Evolutionary conservation across 2,888 invertebrate species (phyloP).

Genomic region (Ernsta delagoae): DNA sequence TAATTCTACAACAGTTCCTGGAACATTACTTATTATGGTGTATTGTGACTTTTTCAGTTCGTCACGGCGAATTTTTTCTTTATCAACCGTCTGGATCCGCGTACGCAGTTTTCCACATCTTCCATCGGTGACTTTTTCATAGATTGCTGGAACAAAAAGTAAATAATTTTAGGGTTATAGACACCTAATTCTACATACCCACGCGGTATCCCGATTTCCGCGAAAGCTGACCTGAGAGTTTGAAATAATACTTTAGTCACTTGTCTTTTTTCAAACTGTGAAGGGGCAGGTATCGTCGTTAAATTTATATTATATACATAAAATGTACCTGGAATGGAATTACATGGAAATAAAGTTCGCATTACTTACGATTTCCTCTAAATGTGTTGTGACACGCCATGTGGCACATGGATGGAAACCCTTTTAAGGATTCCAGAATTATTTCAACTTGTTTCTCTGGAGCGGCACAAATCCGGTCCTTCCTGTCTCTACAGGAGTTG

Average conservation of each 20-base stretch:
- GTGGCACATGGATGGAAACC: conserved; percentile 76
- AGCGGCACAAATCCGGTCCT: conserved; percentile 68
- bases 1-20: conserved; percentile 65
- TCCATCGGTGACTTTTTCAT: conserved; percentile 71
- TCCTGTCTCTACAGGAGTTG: conserved; percentile 62
- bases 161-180: too few relatives aligned
- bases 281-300: too few relatives aligned
- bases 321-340: too few relatives aligned
- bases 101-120: conserved; percentile 74
- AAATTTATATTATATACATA: too few relatives aligned
- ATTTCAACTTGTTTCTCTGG: conserved; percentile 61
- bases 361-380: conserved; percentile 70
- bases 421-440: conserved; percentile 68
- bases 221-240: too few relatives aligned
- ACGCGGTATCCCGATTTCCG: too few relatives aligned
- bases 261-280: too few relatives aligned
- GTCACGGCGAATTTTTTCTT: conserved; percentile 63
- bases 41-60: conserved; percentile 72
- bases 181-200: too few relatives aligned
- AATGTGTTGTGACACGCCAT: conserved; percentile 79
- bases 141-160: conserved; percentile 64
- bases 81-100: conserved; percentile 67
- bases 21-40: conserved; percentile 60
- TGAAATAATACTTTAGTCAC: too few relatives aligned
- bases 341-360: too few relatives aligned